These are phyloP conservation scores for Aplochiton taeniatus DNA, from an alignment of 2,797 vertebrate genomes.

Conservation along the genomic window DNA sequence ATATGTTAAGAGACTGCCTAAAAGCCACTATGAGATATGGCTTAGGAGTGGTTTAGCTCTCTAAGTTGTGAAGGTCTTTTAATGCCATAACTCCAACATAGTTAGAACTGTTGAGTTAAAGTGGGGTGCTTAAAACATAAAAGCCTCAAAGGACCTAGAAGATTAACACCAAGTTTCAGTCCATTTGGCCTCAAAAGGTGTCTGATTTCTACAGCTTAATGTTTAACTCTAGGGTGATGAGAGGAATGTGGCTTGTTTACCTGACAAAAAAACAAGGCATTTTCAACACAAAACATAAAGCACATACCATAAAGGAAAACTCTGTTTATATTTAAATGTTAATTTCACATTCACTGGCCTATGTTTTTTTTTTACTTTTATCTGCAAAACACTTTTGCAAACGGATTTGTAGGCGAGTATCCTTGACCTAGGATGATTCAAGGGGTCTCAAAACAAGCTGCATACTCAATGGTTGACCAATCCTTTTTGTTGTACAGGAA, in stretches of 20 bases:
- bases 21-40: conserved; percentile 31
- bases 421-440: no score
- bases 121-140: conserved; percentile 30
- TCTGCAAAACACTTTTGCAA: no score
- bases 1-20: conserved; percentile 43
- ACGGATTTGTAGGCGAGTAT: no score
- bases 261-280: conserved; percentile 9
- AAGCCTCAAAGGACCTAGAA: background rate
- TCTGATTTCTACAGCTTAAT: conserved; percentile 30
- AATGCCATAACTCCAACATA: conserved; percentile 16
- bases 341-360: no score
- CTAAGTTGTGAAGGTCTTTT: conserved; percentile 41
- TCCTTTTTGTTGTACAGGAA: conserved; percentile 29
- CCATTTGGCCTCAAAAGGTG: conserved; percentile 37
- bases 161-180: conserved; percentile 28
- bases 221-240: conserved; percentile 32
- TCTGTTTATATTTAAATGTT: no score
- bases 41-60: conserved; percentile 23
- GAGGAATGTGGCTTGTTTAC: conserved; percentile 44
- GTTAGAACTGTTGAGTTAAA: conserved; percentile 45
- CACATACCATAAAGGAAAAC: no score
- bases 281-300: background rate
- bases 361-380: no score
- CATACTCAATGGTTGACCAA: conserved; percentile 5
- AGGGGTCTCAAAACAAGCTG: no score